A percentile compares a stretch with the other conserved stretches of the same genome.
phyloP scores from a whole-genome alignment of 1,140 invertebrate species.

The Aphaenogaster rudis region DNA sequence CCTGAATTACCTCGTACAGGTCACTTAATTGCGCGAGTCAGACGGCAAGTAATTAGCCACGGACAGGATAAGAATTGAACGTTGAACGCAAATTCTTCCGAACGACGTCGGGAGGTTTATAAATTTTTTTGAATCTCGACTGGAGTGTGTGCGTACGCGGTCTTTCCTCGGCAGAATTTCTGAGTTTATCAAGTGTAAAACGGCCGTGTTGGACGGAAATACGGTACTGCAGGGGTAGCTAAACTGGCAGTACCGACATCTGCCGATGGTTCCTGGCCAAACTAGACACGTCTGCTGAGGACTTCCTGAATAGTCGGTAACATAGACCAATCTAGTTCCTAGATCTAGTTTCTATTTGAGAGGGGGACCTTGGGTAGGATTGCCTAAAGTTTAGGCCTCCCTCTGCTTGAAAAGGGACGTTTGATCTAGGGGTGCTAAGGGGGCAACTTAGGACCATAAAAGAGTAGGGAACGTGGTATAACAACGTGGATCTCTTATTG shows the following conservation, averaged over 20 bases:
- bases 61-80: neutral
- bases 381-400: slow-evolving; percentile 73
- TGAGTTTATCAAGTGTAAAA: slow-evolving; percentile 57
- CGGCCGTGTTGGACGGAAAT: slow-evolving; percentile 46
- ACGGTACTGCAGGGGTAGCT: slow-evolving; percentile 70
- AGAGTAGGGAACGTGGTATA: slow-evolving; percentile 14
- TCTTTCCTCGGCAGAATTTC: neutral
- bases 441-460: slow-evolving; percentile 22
- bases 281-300: slow-evolving; percentile 34
- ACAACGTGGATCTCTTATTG: slow-evolving; percentile 41
- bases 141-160: neutral
- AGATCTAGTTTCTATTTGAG: slow-evolving; percentile 66
- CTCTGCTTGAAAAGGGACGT: slow-evolving; percentile 28
- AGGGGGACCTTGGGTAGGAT: slow-evolving; percentile 66
- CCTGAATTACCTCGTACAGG: slow-evolving; percentile 62
- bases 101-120: neutral
- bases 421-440: slow-evolving; percentile 42
- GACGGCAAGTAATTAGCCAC: slow-evolving; percentile 49
- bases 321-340: slow-evolving; percentile 74
- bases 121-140: slow-evolving; percentile 3
- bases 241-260: slow-evolving; percentile 81
- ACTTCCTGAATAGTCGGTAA: slow-evolving; percentile 80
- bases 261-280: slow-evolving; percentile 69
- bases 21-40: slow-evolving; percentile 65
- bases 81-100: neutral